Conservation (phyloP, 2,113 vertebrate species). For the Acinonyx jubatus region DNA sequence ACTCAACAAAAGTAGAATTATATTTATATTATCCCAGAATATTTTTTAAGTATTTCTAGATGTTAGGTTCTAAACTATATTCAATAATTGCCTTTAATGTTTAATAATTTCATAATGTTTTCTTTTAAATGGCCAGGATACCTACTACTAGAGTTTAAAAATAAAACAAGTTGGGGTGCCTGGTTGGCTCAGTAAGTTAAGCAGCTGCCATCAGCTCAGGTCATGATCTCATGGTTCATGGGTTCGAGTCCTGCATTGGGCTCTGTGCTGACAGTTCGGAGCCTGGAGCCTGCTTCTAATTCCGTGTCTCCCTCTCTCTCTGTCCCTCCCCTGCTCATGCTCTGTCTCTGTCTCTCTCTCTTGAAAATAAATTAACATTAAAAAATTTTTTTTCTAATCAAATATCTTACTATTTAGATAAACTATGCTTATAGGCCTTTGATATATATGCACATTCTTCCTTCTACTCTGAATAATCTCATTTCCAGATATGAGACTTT, state of each 20-base stretch:
- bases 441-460: neutral
- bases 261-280: too few species aligned
- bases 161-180: neutral
- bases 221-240: too few species aligned
- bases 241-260: too few species aligned
- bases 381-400: neutral
- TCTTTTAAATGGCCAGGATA: slow-evolving; percentile 21
- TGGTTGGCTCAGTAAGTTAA: too few species aligned
- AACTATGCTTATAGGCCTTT: neutral
- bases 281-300: too few species aligned
- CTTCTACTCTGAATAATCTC: slow-evolving; percentile 29
- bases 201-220: too few species aligned
- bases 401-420: neutral
- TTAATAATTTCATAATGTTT: slow-evolving; percentile 49
- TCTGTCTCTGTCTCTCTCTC: too few species aligned
- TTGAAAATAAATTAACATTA: too few species aligned
- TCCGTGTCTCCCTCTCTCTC: too few species aligned
- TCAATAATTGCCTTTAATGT: slow-evolving; percentile 32
- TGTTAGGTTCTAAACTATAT: slow-evolving; percentile 15
- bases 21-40: slow-evolving; percentile 42
- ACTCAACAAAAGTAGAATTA: neutral
- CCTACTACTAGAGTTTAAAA: slow-evolving; percentile 31
- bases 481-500: slow-evolving; percentile 27
- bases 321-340: too few species aligned
- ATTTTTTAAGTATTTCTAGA: slow-evolving; percentile 37